Evolutionary conservation across 2,888 invertebrate species (phyloP), one percentile per base, ranked within the genome.

Genomic region (Drosophila neotestacea): DNA sequence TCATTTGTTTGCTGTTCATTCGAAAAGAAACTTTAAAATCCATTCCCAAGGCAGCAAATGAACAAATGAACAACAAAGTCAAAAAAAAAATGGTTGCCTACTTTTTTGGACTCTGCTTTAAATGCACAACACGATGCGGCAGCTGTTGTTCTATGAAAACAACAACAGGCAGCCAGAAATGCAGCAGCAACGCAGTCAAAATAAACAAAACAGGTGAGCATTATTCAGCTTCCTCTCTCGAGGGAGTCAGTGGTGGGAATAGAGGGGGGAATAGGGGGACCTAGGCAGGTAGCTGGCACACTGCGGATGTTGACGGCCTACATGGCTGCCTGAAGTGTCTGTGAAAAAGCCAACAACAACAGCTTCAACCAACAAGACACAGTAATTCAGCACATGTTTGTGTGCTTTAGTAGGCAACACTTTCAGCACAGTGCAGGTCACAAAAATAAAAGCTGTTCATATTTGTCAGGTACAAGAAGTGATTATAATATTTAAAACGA

Each of bases 141-240:
- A 51, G 77, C 56, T 72, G 72, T 46, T 62, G 48, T 42, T 52
- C 56, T 51, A 54, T 48, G 63, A 58, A 70, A 70, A 72, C 59
- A 80, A 80, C 58, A 83, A 46, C 54, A 71, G 46, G 44, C 70
- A 66, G 41, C 62, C 54, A 41, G 46, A 58, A 66, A 38, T 30
- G 58, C 77, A 65, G n/a, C 74, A 52, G 42, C 66, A 59, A 32
- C 55, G 42, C 61, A 74, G 73, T 75, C 80, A 84, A 84, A 88
- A 84, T 80, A 82, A 88, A 88, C 84, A 88, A 83, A 85, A 71
- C 88, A 88, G 84, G 81, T 84, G 86, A 69, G 72, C 81, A 85
- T 74, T 88, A 80, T 84, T 75, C 82, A 77, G 74, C 69, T 65
- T 13, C 36, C 44, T 2, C 32, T 11, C 36, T 9, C 1, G n/a